A percentile compares a stretch with the other conserved stretches of the same genome.
Evolutionary conservation across 2,797 vertebrate genomes (phyloP).

Genomic region (Betta splendens): DNA sequence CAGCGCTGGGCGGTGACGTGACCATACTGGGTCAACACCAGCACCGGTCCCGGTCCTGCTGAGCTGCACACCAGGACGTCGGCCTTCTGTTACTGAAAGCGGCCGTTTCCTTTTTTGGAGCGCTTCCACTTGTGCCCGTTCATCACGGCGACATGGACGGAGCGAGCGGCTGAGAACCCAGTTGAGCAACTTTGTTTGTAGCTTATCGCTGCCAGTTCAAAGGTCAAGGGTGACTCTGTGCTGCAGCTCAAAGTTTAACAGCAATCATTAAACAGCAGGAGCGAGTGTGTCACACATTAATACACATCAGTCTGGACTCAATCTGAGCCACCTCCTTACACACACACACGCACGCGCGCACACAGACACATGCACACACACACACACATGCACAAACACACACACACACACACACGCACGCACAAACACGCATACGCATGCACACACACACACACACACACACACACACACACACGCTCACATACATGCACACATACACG

Average conservation of each 20-base stretch:
- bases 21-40: conserved; percentile 65
- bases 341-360: too few relatives aligned
- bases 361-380: too few relatives aligned
- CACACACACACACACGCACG: too few relatives aligned
- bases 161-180: conserved; percentile 2
- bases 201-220: conserved; percentile 74
- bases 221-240: conserved; percentile 70
- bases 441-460: too few relatives aligned
- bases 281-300: conserved; percentile 16
- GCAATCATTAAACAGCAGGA: conserved; percentile 72
- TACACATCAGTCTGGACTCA: background rate
- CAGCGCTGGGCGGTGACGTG: conserved; percentile 61
- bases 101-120: too few relatives aligned
- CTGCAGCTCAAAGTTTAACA: conserved; percentile 75
- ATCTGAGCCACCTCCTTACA: background rate
- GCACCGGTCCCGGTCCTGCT: too few relatives aligned
- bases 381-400: too few relatives aligned
- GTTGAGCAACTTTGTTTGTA: conserved; percentile 63
- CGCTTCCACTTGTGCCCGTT: conserved; percentile 32
- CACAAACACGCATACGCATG: too few relatives aligned
- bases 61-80: too few relatives aligned
- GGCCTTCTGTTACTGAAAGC: conserved; percentile 21
- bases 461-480: too few relatives aligned
- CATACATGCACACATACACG: too few relatives aligned
- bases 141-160: conserved; percentile 11